These are phyloP conservation scores for Trichosurus vulpecula DNA, from an alignment of 2,797 vertebrate genomes.

Conservation along the genomic window DNA sequence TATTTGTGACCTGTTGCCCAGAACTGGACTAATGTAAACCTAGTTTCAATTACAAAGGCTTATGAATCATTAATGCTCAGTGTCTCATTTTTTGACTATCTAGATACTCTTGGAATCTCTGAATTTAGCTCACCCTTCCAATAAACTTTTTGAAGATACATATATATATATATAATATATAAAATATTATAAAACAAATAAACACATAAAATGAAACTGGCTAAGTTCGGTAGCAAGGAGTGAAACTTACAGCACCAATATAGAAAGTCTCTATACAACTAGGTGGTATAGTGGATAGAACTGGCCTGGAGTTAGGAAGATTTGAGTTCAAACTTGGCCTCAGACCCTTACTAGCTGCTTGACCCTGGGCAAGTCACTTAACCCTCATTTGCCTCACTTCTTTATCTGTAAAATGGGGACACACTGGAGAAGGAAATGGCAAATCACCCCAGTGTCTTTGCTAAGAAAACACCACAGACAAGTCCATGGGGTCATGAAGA, in stretches of 20 bases:
- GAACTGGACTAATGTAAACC: background rate
- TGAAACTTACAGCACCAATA: background rate
- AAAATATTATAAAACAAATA: background rate
- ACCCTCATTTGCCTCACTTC: background rate
- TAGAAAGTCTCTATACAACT: background rate
- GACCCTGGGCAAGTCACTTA: background rate
- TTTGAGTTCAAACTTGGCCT: background rate
- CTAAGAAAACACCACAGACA: background rate
- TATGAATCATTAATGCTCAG: background rate
- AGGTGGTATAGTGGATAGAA: background rate
- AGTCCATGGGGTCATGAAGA: background rate
- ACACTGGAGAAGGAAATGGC: background rate
- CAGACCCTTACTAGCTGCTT: background rate
- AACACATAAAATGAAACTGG: background rate
- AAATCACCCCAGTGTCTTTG: background rate
- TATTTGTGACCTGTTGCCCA: background rate
- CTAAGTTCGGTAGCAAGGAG: background rate
- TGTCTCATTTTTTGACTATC: background rate
- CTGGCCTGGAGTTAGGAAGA: background rate
- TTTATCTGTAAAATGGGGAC: background rate
- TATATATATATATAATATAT: too few species aligned
- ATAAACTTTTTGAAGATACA: background rate
- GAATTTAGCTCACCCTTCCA: background rate
- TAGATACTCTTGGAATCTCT: background rate
- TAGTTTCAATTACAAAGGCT: background rate